phyloP scores from a whole-genome alignment of 2,797 vertebrate genomes.

The Sus cebifrons region DNA sequence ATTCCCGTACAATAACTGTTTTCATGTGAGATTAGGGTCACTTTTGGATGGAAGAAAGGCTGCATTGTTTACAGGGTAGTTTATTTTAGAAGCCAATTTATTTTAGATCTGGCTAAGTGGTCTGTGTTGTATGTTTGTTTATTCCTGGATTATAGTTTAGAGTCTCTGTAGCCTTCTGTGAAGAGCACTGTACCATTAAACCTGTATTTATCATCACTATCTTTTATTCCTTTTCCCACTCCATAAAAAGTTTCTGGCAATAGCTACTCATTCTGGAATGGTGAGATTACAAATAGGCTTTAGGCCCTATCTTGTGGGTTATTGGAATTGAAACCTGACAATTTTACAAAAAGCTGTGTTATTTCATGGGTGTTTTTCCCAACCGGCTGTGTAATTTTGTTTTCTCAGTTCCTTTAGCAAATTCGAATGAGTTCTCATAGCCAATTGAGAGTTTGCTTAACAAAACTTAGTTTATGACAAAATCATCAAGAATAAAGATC shows the following conservation, averaged over 20 bases:
- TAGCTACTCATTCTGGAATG: slow-evolving; percentile 20
- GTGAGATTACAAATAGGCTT: slow-evolving; percentile 33
- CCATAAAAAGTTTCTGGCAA: slow-evolving; percentile 18
- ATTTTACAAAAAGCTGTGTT: slow-evolving; percentile 55
- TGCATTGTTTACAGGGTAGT: slow-evolving; percentile 50
- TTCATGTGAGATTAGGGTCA: slow-evolving; percentile 25
- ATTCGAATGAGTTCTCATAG: slow-evolving; percentile 35
- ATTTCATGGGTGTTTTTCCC: slow-evolving; percentile 3
- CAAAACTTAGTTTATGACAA: background rate
- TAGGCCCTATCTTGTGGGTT: slow-evolving; percentile 27
- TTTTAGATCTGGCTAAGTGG: slow-evolving; percentile 30
- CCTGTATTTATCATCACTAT: slow-evolving; percentile 7
- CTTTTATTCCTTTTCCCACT: slow-evolving; percentile 5
- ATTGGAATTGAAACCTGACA: slow-evolving; percentile 59
- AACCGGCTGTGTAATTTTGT: slow-evolving; percentile 50
- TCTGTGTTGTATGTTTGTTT: background rate
- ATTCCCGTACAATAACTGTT: background rate
- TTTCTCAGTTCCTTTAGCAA: slow-evolving; percentile 30
- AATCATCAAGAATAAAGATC: slow-evolving; percentile 52
- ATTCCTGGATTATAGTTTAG: slow-evolving; percentile 20
- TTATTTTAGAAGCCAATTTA: slow-evolving; percentile 45
- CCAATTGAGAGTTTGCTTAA: slow-evolving; percentile 27
- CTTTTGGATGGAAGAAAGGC: slow-evolving; percentile 31
- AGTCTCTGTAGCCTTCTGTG: slow-evolving; percentile 5
- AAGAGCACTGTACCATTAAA: slow-evolving; percentile 71